Evolutionary conservation across 1,140 invertebrate species (phyloP), one percentile per base, ranked within the genome.

Genomic region (Drosophila pseudoananassae): DNA sequence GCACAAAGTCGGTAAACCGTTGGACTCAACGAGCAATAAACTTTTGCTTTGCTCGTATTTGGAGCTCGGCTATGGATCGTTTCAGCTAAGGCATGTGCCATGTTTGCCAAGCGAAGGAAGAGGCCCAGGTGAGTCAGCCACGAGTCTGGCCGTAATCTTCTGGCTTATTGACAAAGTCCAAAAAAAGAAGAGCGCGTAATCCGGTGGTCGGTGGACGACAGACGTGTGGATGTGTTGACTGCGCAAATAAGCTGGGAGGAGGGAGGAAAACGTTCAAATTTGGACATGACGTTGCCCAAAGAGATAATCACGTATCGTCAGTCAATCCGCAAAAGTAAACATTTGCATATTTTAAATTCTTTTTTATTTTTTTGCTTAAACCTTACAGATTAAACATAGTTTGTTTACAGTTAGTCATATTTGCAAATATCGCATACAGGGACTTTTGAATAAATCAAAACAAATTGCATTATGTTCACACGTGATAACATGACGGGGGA

Each of bases 381-480:
- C 43, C 46, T 74, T 59, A 50, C 17, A 53, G 47, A 75, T 69
- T 82, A 82, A 75, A 83, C 69, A 74, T 75, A 75, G 68, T 75
- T 75, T 47, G 65, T 55, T 56, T 74, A 60, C 47, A 73, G 40
- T 77, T 74, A 83, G 79, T 78, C 74, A 82, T 66, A 76, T 52
- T 88, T 88, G 83, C 83, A 88, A 88, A 88, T 88, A 88, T 88
- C 83, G 83, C 83, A 88, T 88, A 88, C 83, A 88, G 51, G 65
- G 71, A 63, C 75, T 85, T 88, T 88, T 79, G 79, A 88, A 77
- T 79, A 79, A 76, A 78, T 88, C 83, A 88, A 88, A 88, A 76
- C 83, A 64, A 73, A 76, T 76, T 61, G 54, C 38, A 52, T 58
- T 65, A 59, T 77, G 60, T 76, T 88, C 56, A 88, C 78, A 79